Evolutionary conservation across 2,113 vertebrate species (phyloP).

Genomic region (Hymenochirus boettgeri): DNA sequence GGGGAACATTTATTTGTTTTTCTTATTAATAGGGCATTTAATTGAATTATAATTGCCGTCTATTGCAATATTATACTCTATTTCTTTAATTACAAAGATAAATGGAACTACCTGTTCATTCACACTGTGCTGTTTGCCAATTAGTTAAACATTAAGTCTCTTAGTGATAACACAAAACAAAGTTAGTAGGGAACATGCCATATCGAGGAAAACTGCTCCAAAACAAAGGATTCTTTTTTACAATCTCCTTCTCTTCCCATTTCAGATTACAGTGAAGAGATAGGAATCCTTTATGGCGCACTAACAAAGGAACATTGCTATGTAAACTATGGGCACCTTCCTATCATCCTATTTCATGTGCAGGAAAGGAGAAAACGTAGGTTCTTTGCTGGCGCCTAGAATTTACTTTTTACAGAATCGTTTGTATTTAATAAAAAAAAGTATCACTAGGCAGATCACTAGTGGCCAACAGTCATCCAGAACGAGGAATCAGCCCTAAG

Average conservation of each 20-base stretch:
- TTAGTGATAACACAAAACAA: conserved; percentile 20
- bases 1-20: not conserved
- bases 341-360: no score
- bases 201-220: conserved; percentile 14
- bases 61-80: conserved; percentile 12
- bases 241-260: conserved; percentile 26
- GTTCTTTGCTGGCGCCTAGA: no score
- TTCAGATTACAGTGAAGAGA: conserved; percentile 18
- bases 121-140: conserved; percentile 3
- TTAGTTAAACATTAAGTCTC: conserved; percentile 28
- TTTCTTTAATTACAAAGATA: conserved; percentile 22
- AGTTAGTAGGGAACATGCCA: conserved; percentile 13
- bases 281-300: conserved; percentile 10
- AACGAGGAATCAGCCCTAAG: no score
- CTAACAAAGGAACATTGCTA: not conserved
- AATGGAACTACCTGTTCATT: not conserved
- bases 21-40: not conserved
- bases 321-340: no score
- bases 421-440: no score
- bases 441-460: no score
- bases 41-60: not conserved
- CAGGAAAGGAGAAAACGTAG: no score
- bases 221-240: conserved; percentile 21
- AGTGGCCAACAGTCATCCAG: no score
- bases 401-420: no score